Base-by-base conservation (phyloP, 2,888 invertebrate species). In the Tuta absoluta region DNA sequence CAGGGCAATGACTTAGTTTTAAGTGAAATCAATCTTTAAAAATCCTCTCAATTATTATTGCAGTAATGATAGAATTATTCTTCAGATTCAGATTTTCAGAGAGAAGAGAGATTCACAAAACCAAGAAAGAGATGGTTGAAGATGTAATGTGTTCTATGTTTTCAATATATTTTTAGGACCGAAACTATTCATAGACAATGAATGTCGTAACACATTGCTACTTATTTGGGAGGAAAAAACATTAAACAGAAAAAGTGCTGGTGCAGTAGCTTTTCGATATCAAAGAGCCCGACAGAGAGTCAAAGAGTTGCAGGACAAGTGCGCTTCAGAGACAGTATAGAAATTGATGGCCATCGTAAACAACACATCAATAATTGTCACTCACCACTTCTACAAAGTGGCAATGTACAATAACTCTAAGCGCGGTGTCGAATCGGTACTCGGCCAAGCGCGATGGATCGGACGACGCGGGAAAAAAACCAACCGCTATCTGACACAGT, bases 401-500 rank as follows among this genome's bases (percentile, higher is more conserved):
- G 33, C 33, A 28, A 60, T 66, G 64, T 64, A 59, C 48, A 66
- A 63, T 66, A 51, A 24, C 58, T 57, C 23, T 64, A 53, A 64
- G 33, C 69, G 64, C 71, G 72, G 79, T 80, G 77, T 83, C 83
- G 81, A 84, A 82, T 84, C 76, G 79, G 72, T 70, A 75, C 71
- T 76, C 75, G 75, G 67, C 71, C 69, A 69, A 73, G 72, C 74
- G 76, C 80, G 79, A 75, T 79, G 75, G 77, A 79, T 82, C 76
- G 80, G 79, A 75, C 75, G 73, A 75, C 74, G 78, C 75, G 74
- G 75, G 77, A 85, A 87, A 89, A 89, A 89, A 84, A 76, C 84
- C 80, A 45, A 89, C 90, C 90, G 91, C 90, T 90, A 91, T 73
- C 77, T 87, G 90, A 87, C 90, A 90, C 85, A 89, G 87, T 89